Evolutionary conservation across 1,140 invertebrate species (phyloP).

Genomic region (Atta colombica): DNA sequence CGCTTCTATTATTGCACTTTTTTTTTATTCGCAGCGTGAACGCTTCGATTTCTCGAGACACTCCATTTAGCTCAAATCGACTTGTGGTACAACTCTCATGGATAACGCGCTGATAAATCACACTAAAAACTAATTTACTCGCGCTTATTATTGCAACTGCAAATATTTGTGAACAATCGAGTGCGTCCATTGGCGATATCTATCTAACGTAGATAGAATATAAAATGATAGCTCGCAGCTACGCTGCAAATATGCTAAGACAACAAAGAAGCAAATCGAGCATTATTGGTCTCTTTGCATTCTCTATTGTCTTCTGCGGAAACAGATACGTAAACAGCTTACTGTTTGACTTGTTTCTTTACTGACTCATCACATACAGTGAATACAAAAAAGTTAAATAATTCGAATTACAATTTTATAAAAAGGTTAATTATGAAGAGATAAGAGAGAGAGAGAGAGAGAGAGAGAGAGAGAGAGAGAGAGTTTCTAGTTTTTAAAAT

Average conservation of each 20-base stretch:
- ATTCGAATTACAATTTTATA: background rate
- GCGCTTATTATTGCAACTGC: conserved; percentile 18
- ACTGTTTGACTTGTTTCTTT: conserved; percentile 1
- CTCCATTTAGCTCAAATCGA: background rate
- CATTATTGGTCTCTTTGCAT: conserved; percentile 10
- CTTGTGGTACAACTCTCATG: background rate
- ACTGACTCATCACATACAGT: background rate
- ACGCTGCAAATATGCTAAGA: background rate
- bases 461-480: too few species aligned
- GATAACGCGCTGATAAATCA: conserved; percentile 11
- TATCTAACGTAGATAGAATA: background rate
- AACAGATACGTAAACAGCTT: conserved; percentile 11
- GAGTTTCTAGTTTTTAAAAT: background rate
- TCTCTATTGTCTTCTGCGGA: background rate
- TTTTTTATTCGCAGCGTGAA: conserved; percentile 58
- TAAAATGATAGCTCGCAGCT: background rate
- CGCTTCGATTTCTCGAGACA: conserved; percentile 12
- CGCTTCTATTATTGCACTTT: conserved; percentile 27
- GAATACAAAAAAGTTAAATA: background rate
- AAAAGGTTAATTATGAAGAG: background rate
- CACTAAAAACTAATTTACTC: conserved; percentile 16
- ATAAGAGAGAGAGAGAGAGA: too few species aligned
- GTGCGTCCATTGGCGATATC: background rate
- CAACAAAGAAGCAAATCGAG: background rate
- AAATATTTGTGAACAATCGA: background rate